Evolutionary conservation across 1,140 invertebrate species (phyloP), one percentile per base, ranked within the genome.

Genomic region (Atta texana): DNA sequence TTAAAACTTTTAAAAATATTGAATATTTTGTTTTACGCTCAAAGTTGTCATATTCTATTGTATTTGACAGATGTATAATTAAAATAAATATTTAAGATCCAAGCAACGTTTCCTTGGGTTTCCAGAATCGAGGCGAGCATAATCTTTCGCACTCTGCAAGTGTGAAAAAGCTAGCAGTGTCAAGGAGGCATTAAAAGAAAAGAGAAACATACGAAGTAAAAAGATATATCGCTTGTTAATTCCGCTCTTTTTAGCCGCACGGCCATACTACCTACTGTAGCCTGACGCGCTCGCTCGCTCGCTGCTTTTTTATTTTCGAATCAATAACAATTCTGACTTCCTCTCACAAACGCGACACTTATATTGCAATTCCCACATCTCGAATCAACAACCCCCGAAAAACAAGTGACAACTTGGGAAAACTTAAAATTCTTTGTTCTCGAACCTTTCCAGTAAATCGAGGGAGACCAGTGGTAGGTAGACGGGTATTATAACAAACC

Each of bases 381-480:
- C 44, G 55, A 14, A 88, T 81, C 89, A 76, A 91, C 88, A 85
- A 55, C 64, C 69, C 80, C 78, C 66, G 64, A 90, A 88, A 66
- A 59, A 77, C 55, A 53, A 85, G 39, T 90, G 55, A 90, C 89
- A 61, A 75, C 85, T 90, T 94, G 89, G 91, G 87, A 87, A 94
- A 94, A 94, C 55, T 94, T 92, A 92, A 94, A 92, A 91, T 92
- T 94, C 87, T 94, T 92, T 94, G 91, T 94, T 94, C 89, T 90
- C 94, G 93, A 94, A 94, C 92, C 92, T 95, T 95, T 95, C 94
- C 93, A 95, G 94, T 95, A 95, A 95, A 95, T 95, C 94, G 93
- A 95, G 93, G 94, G 94, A 95, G 90, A 94, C 92, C 94, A 95
- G 94, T 95, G 94, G 94, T 95, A 95, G 94, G 94, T 95, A 94